Conservation (phyloP, 2,797 vertebrate genomes). For the Pangasius larnaudii region DNA sequence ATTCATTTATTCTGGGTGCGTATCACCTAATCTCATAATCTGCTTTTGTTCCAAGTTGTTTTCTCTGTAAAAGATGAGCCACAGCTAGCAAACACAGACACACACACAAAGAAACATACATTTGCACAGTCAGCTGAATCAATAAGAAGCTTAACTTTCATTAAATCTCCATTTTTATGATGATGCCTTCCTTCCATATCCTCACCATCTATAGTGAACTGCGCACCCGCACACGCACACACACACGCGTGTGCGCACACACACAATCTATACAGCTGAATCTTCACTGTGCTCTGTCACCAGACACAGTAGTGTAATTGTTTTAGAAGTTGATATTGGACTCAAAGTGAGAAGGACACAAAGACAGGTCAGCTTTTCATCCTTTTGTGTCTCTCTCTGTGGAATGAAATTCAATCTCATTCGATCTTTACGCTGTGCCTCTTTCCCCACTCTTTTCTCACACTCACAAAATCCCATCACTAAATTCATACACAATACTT, state of each 20-base stretch:
- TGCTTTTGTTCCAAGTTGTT: constrained; percentile 68
- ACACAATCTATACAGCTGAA: constrained; percentile 12
- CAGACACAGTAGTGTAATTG: background rate
- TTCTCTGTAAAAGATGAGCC: constrained; percentile 59
- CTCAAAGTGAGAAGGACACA: constrained; percentile 45
- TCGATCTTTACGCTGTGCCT: constrained; percentile 62
- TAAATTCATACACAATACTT: constrained; percentile 7
- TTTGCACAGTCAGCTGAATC: constrained; percentile 61
- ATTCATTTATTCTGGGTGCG: constrained; percentile 53
- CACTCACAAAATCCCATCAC: constrained; percentile 26
- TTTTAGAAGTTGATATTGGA: constrained; percentile 62
- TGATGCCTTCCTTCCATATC: constrained; percentile 39
- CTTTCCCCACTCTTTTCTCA: constrained; percentile 23
- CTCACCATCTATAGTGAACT: background rate
- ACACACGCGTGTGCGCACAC: background rate
- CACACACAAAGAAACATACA: constrained; percentile 32
- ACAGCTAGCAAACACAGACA: constrained; percentile 16
- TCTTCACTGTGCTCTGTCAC: background rate
- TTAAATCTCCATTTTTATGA: constrained; percentile 71
- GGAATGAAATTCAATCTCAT: constrained; percentile 70
- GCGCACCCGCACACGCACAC: background rate
- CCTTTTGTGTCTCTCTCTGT: constrained; percentile 61
- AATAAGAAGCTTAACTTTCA: constrained; percentile 70
- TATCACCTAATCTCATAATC: constrained; percentile 76
- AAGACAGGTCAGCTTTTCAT: constrained; percentile 66